These are phyloP conservation scores for Buphagus erythrorhynchus DNA, from an alignment of 2,797 vertebrate species.

Conservation along the genomic window DNA sequence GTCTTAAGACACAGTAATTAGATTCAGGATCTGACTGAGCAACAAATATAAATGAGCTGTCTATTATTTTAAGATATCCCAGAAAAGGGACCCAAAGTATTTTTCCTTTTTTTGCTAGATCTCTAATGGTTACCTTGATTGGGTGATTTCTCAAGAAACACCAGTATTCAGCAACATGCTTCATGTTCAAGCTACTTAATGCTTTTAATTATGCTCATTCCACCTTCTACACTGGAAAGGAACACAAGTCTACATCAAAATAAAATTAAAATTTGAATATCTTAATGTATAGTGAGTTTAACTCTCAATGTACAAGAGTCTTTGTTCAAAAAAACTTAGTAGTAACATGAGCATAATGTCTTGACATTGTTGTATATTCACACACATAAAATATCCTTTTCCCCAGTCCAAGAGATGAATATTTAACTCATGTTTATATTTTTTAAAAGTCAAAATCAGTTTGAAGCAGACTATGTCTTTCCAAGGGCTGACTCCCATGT, in stretches of 20 bases:
- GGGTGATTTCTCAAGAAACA: background rate
- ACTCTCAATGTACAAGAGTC: background rate
- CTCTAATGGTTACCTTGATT: background rate
- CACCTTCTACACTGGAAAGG: background rate
- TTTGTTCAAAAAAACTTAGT: background rate
- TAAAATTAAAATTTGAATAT: background rate
- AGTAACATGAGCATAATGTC: background rate
- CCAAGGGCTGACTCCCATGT: background rate
- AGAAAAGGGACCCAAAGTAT: background rate
- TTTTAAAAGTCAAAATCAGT: background rate
- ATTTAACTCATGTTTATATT: background rate
- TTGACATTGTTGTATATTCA: background rate
- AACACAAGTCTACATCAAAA: background rate
- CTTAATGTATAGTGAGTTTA: background rate
- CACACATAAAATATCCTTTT: background rate
- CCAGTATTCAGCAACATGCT: background rate
- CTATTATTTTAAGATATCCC: background rate
- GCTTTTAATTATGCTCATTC: background rate
- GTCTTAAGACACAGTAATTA: background rate
- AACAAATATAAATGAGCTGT: background rate
- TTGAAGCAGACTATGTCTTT: background rate
- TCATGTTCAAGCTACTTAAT: background rate
- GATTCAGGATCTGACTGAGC: background rate
- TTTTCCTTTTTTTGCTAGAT: background rate
- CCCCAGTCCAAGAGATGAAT: background rate